Evolutionary conservation across 2,888 invertebrate genomes (phyloP).

Genomic region (Ennomos erosarius): DNA sequence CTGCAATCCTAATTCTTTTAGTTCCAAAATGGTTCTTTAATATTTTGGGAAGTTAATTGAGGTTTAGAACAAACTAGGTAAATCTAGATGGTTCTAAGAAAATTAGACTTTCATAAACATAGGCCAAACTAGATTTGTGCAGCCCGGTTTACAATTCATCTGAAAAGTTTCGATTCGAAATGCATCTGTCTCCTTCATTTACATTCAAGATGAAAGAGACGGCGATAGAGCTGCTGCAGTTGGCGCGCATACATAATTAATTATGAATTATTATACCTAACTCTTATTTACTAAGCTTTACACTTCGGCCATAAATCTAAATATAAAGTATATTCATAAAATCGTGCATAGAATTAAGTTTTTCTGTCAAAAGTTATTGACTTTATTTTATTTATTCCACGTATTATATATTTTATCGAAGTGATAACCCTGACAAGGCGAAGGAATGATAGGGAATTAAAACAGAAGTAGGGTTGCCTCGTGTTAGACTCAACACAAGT

Average conservation of each 20-base stretch:
- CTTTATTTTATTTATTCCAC: constrained; percentile 48
- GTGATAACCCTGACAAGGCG: constrained; percentile 44
- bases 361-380: constrained; percentile 16
- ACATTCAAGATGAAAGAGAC: no score
- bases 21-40: no score
- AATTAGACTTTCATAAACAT: no score
- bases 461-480: constrained; percentile 27
- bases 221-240: no score
- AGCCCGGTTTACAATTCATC: no score
- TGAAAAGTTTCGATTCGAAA: no score
- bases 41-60: no score
- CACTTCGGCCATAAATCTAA: constrained; percentile 47
- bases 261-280: constrained; percentile 8
- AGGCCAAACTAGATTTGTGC: no score
- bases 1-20: no score
- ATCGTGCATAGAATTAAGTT: neutral
- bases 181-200: no score
- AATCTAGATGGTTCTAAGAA: no score
- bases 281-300: constrained; percentile 39
- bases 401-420: constrained; percentile 48
- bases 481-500: neutral
- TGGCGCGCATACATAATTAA: neutral
- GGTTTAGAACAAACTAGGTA: no score
- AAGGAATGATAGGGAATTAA: constrained; percentile 12
- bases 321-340: constrained; percentile 23